Percentiles rank a stretch among this genome's conserved stretches.
phyloP scores from a whole-genome alignment of 2,888 invertebrate species.

The Lepidochrysops patricia region DNA sequence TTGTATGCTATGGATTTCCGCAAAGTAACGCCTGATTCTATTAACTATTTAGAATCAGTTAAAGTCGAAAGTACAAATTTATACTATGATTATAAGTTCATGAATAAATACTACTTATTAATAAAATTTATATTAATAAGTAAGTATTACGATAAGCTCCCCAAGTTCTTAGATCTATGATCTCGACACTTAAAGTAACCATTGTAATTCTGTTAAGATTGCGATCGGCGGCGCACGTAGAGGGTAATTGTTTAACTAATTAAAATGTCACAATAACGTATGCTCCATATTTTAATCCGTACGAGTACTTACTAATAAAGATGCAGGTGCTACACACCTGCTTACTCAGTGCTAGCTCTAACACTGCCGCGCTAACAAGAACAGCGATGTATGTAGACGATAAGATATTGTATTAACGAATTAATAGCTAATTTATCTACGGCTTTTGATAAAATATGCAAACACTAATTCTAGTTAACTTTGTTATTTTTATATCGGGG shows the following conservation, averaged over 20 bases:
- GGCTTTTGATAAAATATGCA: neutral
- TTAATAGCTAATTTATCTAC: neutral
- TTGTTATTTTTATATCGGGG: neutral
- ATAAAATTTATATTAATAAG: no score
- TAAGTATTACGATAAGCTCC: neutral
- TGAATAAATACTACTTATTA: no score
- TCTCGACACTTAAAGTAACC: neutral
- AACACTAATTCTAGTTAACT: neutral
- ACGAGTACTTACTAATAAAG: constrained; percentile 62
- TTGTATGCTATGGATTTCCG: no score
- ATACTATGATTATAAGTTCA: no score
- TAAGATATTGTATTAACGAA: neutral
- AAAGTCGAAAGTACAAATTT: no score
- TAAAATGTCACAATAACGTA: constrained; percentile 52
- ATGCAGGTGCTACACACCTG: constrained; percentile 65
- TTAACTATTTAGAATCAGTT: no score
- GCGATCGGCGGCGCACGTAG: constrained; percentile 11
- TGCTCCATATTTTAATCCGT: constrained; percentile 50
- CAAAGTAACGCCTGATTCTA: no score
- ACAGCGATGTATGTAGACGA: neutral
- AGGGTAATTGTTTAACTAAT: constrained; percentile 50
- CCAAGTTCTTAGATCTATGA: neutral
- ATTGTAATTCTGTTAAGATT: neutral
- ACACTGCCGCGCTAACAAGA: constrained; percentile 6
- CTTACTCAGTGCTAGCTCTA: constrained; percentile 39